A percentile compares a stretch with the other conserved stretches of the same genome.
Evolutionary conservation across 30 jellyfish, hydroid and myxozoan species (phyloP).

Genomic region (Aurelia sp.): DNA sequence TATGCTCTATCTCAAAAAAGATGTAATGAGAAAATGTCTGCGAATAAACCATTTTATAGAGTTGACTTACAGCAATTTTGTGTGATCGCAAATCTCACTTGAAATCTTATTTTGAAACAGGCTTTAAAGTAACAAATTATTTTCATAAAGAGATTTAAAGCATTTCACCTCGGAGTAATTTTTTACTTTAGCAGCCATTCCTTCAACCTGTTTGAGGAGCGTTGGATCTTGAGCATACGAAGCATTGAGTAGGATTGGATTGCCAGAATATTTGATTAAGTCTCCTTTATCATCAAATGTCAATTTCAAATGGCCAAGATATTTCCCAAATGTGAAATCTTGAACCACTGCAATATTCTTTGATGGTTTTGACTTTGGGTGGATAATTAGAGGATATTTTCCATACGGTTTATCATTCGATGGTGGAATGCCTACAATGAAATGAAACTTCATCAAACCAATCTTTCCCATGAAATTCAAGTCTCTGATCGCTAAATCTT

Average conservation of each 20-base stretch:
- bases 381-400: constrained; percentile 75
- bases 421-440: constrained; percentile 87
- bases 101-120: too few relatives aligned
- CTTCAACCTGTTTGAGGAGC: constrained; percentile 57
- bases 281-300: constrained; percentile 84
- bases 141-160: too few relatives aligned
- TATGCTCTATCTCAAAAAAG: too few relatives aligned
- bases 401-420: constrained; percentile 88
- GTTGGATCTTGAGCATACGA: constrained; percentile 81
- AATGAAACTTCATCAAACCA: background rate
- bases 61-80: too few relatives aligned
- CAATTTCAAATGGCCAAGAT: constrained; percentile 84
- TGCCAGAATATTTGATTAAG: constrained; percentile 74
- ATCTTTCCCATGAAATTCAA: too few relatives aligned
- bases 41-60: too few relatives aligned
- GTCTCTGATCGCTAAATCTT: too few relatives aligned
- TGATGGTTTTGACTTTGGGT: constrained; percentile 72
- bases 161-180: constrained; percentile 51
- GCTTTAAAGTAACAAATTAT: too few relatives aligned
- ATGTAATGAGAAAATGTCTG: too few relatives aligned
- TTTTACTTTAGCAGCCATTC: constrained; percentile 50
- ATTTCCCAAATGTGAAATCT: constrained; percentile 91
- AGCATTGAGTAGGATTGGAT: constrained; percentile 85
- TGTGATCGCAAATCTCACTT: too few relatives aligned
- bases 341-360: constrained; percentile 89